Conservation (phyloP, 2,113 vertebrate species). For the Hymenochirus boettgeri region DNA sequence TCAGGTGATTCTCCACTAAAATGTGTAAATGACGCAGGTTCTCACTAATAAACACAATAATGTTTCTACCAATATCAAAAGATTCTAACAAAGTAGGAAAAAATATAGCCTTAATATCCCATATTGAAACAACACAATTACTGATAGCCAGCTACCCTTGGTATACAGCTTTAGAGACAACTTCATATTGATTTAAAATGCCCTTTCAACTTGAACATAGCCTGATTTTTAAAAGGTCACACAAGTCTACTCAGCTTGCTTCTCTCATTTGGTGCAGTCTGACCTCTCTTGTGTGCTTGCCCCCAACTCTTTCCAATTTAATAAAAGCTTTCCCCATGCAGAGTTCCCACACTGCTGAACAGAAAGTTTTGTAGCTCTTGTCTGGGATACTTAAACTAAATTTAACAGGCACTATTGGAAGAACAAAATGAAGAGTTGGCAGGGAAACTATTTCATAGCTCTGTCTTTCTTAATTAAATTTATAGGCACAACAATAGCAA, state of each 20-base stretch:
- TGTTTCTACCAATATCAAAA: no score
- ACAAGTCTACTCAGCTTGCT: constrained; percentile 29
- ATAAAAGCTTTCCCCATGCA: constrained; percentile 30
- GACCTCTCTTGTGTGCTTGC: constrained; percentile 14
- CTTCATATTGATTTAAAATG: constrained; percentile 24
- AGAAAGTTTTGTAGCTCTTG: constrained; percentile 43
- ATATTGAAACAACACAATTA: constrained; percentile 4
- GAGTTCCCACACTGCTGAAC: constrained; percentile 43
- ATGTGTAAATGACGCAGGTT: no score
- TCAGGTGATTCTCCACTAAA: no score
- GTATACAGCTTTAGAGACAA: neutral
- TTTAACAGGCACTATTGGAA: constrained; percentile 39
- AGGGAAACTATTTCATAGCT: constrained; percentile 46
- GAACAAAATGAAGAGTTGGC: constrained; percentile 44
- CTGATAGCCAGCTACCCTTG: constrained; percentile 9
- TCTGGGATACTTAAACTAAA: constrained; percentile 47
- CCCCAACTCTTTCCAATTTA: constrained; percentile 46
- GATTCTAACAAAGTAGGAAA: neutral
- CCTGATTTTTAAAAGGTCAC: constrained; percentile 48
- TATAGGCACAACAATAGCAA: constrained; percentile 47
- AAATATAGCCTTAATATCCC: neutral
- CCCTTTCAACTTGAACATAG: constrained; percentile 43
- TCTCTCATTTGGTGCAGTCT: constrained; percentile 43
- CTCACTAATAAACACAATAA: no score
- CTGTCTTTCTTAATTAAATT: constrained; percentile 45